Evolutionary conservation across 92 coral and sea anemone genomes (phyloP).

Genomic region (Isaurus tuberculatus): DNA sequence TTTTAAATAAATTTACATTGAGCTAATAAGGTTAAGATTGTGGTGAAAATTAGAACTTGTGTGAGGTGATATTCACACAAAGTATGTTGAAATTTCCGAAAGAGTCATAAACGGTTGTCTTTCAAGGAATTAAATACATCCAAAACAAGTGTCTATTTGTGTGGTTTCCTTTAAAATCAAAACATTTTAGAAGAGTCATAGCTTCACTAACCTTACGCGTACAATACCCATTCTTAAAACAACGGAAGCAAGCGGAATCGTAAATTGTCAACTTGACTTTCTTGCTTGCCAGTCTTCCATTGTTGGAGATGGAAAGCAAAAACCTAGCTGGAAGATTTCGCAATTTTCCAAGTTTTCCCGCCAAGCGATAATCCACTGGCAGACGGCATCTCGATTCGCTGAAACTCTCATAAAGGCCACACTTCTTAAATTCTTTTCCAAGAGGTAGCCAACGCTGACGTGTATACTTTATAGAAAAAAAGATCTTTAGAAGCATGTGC

Average conservation of each 20-base stretch:
- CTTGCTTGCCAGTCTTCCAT: conserved; percentile 75
- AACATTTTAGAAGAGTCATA: too few species aligned
- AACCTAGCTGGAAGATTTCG: conserved; percentile 69
- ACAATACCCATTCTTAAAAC: conserved; percentile 72
- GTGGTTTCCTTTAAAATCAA: too few species aligned
- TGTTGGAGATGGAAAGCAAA: conserved; percentile 70
- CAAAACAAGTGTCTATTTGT: neutral
- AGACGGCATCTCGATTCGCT: conserved; percentile 78
- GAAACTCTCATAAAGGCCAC: conserved; percentile 76
- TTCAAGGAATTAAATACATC: neutral
- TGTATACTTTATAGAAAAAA: conserved; percentile 26
- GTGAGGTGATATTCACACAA: too few species aligned
- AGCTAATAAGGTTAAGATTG: too few species aligned
- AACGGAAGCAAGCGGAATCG: conserved; percentile 83
- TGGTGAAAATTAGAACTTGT: too few species aligned
- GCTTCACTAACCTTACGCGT: conserved; percentile 65
- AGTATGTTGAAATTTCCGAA: too few species aligned
- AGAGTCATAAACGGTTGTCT: too few species aligned
- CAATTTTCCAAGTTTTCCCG: conserved; percentile 59
- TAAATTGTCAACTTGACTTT: conserved; percentile 65
- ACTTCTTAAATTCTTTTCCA: conserved; percentile 55
- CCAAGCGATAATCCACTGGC: conserved; percentile 62
- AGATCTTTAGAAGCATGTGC: neutral
- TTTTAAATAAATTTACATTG: too few species aligned
- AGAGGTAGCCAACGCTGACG: conserved; percentile 70